A percentile compares a stretch with the other conserved stretches of the same genome.
Conservation (phyloP, 2,797 vertebrate genomes). For the Loriculus beryllinus region DNA sequence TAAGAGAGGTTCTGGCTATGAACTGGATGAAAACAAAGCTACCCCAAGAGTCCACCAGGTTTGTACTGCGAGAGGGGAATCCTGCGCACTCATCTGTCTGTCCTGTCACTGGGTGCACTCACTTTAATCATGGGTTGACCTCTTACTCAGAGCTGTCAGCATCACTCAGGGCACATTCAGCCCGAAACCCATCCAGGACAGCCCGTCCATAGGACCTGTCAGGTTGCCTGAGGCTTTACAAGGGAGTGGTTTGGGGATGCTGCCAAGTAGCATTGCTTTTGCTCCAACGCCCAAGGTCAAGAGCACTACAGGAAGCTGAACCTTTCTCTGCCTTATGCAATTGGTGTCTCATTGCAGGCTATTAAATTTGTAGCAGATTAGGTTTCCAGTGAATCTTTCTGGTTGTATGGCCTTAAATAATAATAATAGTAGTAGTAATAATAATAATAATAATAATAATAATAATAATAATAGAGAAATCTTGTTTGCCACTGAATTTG, state of each 20-base stretch:
- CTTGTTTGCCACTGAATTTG: background rate
- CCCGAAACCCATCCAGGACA: background rate
- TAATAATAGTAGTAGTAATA: background rate
- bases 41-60: background rate
- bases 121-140: background rate
- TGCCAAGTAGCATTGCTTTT: background rate
- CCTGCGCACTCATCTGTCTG: rapidly evolving
- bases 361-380: background rate
- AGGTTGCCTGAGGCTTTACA: background rate
- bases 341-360: background rate
- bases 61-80: background rate
- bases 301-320: background rate
- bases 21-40: background rate
- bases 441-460: background rate
- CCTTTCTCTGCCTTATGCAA: background rate
- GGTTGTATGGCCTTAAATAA: background rate
- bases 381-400: background rate
- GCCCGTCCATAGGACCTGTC: background rate
- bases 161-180: background rate
- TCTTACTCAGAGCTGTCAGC: background rate
- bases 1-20: background rate
- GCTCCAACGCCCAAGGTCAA: background rate
- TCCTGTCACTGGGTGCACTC: background rate
- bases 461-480: background rate
- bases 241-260: background rate